Evolutionary conservation across 2,113 vertebrate species (phyloP).

Genomic region (Apeltes quadracus): DNA sequence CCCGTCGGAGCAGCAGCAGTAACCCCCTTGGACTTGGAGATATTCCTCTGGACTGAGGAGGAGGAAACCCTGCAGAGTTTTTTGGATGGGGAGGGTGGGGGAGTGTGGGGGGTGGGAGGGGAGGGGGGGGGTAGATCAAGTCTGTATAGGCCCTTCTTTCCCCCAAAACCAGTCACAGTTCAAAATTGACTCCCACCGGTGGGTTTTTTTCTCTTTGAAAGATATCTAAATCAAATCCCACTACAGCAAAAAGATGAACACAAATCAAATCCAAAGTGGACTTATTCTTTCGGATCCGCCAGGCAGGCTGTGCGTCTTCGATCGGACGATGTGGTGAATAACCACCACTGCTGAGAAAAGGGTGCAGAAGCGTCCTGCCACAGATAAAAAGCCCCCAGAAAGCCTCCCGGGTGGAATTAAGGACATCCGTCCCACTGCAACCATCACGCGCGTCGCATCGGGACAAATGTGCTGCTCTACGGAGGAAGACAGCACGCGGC

Average conservation of each 20-base stretch:
- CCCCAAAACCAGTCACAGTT: conserved; percentile 44
- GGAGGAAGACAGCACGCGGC: conserved; percentile 24
- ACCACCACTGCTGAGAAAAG: conserved; percentile 41
- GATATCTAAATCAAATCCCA: conserved; percentile 20
- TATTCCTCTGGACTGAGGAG: conserved; percentile 69
- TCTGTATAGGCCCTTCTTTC: conserved; percentile 52
- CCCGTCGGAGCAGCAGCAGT: conserved; percentile 42
- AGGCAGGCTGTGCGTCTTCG: not conserved
- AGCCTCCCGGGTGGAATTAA: conserved; percentile 60
- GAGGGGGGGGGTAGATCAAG: conserved; percentile 36
- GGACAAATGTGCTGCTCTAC: conserved; percentile 51
- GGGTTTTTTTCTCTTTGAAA: conserved; percentile 16
- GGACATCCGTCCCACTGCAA: conserved; percentile 67
- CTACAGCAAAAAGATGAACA: not conserved
- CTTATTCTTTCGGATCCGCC: not conserved
- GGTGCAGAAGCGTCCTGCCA: conserved; percentile 29
- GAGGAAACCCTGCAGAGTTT: conserved; percentile 54
- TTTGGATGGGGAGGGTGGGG: not conserved
- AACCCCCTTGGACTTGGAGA: conserved; percentile 52
- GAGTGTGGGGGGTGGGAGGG: no score
- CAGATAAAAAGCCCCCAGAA: conserved; percentile 33
- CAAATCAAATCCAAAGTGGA: conserved; percentile 2
- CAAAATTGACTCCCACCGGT: conserved; percentile 46
- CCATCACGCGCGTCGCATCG: conserved; percentile 65
- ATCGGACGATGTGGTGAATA: conserved; percentile 14